A percentile compares a stretch with the other conserved stretches of the same genome.
Evolutionary conservation across 1,140 invertebrate genomes (phyloP).

Genomic region (Papilio polytes): DNA sequence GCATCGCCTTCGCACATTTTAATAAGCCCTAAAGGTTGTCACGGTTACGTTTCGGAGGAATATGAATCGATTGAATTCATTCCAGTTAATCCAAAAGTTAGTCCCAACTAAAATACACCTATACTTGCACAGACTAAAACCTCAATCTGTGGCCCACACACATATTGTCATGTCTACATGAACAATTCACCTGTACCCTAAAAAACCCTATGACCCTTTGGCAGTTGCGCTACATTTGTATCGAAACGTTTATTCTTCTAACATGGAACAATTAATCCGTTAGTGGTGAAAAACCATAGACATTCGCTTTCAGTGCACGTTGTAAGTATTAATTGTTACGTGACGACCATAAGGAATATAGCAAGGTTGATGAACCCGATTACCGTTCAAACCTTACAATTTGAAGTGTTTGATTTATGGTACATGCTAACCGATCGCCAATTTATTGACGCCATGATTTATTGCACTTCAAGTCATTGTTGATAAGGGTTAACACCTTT

Average conservation of each 20-base stretch:
- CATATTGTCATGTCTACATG: too few species aligned
- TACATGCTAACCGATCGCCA: background rate
- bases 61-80: too few species aligned
- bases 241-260: background rate
- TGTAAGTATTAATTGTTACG: constrained; percentile 57
- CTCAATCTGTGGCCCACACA: too few species aligned
- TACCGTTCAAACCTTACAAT: constrained; percentile 55
- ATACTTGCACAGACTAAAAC: too few species aligned
- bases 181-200: too few species aligned
- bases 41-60: too few species aligned
- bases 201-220: too few species aligned
- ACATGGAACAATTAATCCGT: constrained; percentile 23
- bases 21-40: background rate
- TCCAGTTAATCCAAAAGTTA: too few species aligned
- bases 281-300: constrained; percentile 10
- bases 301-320: constrained; percentile 48
- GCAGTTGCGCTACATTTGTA: too few species aligned
- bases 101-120: too few species aligned
- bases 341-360: constrained; percentile 53
- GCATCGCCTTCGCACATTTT: background rate
- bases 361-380: constrained; percentile 62
- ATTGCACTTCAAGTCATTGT: constrained; percentile 24
- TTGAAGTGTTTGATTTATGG: constrained; percentile 22
- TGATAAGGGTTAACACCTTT: background rate
- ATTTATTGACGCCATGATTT: constrained; percentile 29